These are phyloP conservation scores for Agriopis leucophaearia DNA, from an alignment of 2,888 invertebrate genomes.

Conservation along the genomic window DNA sequence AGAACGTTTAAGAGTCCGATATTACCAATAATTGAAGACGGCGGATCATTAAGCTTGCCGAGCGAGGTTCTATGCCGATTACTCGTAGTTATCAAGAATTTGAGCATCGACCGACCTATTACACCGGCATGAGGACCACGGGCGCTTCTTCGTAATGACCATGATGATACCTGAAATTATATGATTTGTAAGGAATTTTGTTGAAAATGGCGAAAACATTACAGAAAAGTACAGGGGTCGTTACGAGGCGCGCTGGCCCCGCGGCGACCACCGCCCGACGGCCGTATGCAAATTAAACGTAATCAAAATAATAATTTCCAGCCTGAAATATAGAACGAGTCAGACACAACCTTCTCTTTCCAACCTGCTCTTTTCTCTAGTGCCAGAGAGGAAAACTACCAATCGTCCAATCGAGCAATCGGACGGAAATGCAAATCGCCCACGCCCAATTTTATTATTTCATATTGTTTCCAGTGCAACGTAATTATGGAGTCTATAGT, in stretches of 20 bases:
- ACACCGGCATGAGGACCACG: slow-evolving; percentile 76
- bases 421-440: slow-evolving; percentile 78
- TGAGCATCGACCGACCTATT: slow-evolving; percentile 79
- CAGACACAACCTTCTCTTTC: slow-evolving; percentile 65
- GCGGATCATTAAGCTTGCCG: slow-evolving; percentile 77
- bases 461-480: slow-evolving; percentile 72
- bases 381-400: slow-evolving; percentile 65
- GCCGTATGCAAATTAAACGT: slow-evolving; percentile 85
- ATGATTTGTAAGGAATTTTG: slow-evolving; percentile 86
- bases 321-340: slow-evolving; percentile 61
- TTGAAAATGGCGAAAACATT: slow-evolving; percentile 87
- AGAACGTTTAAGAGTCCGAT: slow-evolving; percentile 81
- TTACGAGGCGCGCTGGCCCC: slow-evolving; percentile 71
- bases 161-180: slow-evolving; percentile 85
- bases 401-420: slow-evolving; percentile 33
- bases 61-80: slow-evolving; percentile 83
- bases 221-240: slow-evolving; percentile 85
- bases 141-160: slow-evolving; percentile 84
- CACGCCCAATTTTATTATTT: slow-evolving; percentile 79
- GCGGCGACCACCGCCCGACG: slow-evolving; percentile 68
- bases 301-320: slow-evolving; percentile 86
- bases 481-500: slow-evolving; percentile 77
- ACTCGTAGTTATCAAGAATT: slow-evolving; percentile 85
- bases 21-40: slow-evolving; percentile 85
- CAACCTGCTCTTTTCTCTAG: slow-evolving; percentile 51